Percentiles rank a stretch among this genome's conserved stretches.
Conservation (phyloP, 1,140 invertebrate species). For the Vollenhovia emeryi region DNA sequence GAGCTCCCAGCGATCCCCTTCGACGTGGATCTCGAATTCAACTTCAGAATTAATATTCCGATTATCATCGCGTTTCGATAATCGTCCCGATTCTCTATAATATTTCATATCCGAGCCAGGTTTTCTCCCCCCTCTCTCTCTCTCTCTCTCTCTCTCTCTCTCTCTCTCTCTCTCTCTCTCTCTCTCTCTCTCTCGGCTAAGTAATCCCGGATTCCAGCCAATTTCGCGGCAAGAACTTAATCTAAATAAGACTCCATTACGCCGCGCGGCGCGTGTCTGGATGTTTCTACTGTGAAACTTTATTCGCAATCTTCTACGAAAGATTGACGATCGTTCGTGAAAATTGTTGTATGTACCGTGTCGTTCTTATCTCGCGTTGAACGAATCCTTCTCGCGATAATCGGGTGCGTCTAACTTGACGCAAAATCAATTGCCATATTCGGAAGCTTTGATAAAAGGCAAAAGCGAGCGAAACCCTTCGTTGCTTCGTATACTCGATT, state of each 20-base stretch:
- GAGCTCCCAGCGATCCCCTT: conserved; percentile 14
- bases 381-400: neutral
- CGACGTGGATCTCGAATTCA: conserved; percentile 13
- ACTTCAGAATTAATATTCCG: conserved; percentile 41
- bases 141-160: conserved; percentile 41
- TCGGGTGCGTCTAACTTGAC: neutral
- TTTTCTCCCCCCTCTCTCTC: conserved; percentile 47
- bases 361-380: neutral
- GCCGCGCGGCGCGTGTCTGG: neutral
- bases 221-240: conserved; percentile 56
- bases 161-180: conserved; percentile 42
- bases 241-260: conserved; percentile 56
- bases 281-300: conserved; percentile 33
- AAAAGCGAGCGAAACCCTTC: neutral
- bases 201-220: conserved; percentile 54
- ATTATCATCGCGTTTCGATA: conserved; percentile 51
- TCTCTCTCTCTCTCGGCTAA: conserved; percentile 35
- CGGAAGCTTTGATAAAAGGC: neutral
- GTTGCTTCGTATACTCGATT: neutral
- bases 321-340: neutral
- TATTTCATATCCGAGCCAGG: conserved; percentile 51
- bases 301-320: conserved; percentile 22
- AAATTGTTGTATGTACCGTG: neutral
- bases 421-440: neutral
- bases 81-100: conserved; percentile 56